phyloP scores from a whole-genome alignment of 2,888 invertebrate genomes.

The Petrolisthes manimaculis region DNA sequence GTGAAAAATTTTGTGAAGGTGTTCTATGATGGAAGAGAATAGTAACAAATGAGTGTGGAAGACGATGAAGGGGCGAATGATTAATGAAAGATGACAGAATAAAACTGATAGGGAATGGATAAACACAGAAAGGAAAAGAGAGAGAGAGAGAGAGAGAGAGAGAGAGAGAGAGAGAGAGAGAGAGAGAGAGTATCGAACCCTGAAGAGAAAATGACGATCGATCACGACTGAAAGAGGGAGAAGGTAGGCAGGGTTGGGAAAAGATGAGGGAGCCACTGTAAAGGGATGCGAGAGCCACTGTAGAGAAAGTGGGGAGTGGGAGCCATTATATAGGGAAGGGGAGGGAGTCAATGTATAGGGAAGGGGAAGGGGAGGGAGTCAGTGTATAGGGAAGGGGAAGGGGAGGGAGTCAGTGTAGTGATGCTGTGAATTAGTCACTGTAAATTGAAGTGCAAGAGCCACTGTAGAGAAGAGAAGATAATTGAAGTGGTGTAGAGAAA shows the following conservation, averaged over 20 bases:
- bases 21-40: no score
- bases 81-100: not conserved
- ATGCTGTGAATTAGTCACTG: not conserved
- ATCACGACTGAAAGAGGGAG: slow-evolving; percentile 5
- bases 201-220: not conserved
- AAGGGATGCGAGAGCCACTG: not conserved
- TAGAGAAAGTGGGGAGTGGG: not conserved
- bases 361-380: not conserved
- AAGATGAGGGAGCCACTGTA: not conserved
- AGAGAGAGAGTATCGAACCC: not conserved
- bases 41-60: not conserved
- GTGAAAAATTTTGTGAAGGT: no score
- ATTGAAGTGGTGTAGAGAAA: not conserved
- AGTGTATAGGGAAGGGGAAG: not conserved
- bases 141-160: not conserved
- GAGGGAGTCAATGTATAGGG: not conserved
- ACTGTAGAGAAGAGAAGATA: not conserved
- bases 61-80: not conserved
- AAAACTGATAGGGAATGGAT: not conserved
- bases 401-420: not conserved
- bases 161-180: slow-evolving; percentile 20
- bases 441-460: not conserved
- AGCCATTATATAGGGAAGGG: not conserved
- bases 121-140: not conserved
- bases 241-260: slow-evolving; percentile 23